Evolutionary conservation across 2,888 invertebrate species (phyloP), one percentile per base, ranked within the genome.

Genomic region (Molorchus minor): DNA sequence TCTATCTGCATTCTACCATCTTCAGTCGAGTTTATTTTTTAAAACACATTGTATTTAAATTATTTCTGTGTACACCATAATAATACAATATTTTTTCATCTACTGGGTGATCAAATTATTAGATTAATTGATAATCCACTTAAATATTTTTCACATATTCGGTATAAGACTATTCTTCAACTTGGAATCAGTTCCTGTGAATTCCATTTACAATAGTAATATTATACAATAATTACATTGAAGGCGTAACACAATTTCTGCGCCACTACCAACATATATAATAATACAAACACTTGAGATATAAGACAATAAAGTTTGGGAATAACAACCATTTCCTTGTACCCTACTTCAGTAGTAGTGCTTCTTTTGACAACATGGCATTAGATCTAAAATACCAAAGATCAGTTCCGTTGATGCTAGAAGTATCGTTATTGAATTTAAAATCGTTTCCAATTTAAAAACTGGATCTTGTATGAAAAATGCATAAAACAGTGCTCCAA

Each of bases 381-480:
- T 40, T 13, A 74, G 46, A 59, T 73, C 71, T 13, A 74, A 46
- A 13, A 62, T 56, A 3, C 75, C 75, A 62, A 76, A 74, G 13
- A 65, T 55, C 2, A 76, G 63, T 68, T 76, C 75, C 3, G 71
- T 71, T 2, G 55, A 41, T 1, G 72, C 67, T 46, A 76, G 45
- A 67, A 74, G 64, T 8, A 65, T 58, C 33, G 73, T 68, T 45
- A 76, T 46, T 1, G 68, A 69, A 57, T 68, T 70, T 38, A 76
- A 49, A 46, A 76, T 72, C n/a, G 67, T 62, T 62, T 76, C 75
- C 52, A 76, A 63, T 61, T 71, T 75, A 19, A 73, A 40, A 19
- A 73, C 70, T 1, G 75, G 75, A 40, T 65, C 33, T 54, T 75
- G 74, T 13, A 73, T 49, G 52, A 69, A 70, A 45, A 74, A 72